A percentile compares a stretch with the other conserved stretches of the same genome.
phyloP scores from a whole-genome alignment of 2,797 vertebrate species.

The Chiroxiphia lanceolata region DNA sequence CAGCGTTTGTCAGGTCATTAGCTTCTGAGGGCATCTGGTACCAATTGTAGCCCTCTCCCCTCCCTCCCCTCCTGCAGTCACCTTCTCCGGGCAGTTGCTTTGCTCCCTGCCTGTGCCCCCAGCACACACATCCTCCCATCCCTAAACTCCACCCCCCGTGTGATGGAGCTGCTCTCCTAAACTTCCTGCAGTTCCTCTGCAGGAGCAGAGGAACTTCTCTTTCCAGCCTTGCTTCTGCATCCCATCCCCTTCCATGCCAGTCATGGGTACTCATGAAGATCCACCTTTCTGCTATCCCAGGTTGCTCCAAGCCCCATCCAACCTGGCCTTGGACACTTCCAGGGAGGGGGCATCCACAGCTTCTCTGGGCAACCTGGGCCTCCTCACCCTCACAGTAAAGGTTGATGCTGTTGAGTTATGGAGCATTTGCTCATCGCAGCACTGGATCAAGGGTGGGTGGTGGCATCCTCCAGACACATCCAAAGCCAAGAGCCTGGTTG shows the following conservation, averaged over 20 bases:
- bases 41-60: constrained; percentile 67
- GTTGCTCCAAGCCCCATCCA: not conserved
- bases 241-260: not conserved
- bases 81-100: not conserved
- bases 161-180: not conserved
- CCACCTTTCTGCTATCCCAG: not conserved
- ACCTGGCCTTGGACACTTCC: not conserved
- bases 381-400: not conserved
- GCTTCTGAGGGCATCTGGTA: constrained; percentile 77
- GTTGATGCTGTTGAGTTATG: rapidly evolving
- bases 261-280: rapidly evolving
- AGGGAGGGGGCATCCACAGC: not conserved
- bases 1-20: constrained; percentile 76
- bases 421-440: rapidly evolving
- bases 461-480: not conserved
- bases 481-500: not conserved
- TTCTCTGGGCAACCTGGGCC: not conserved
- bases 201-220: not conserved
- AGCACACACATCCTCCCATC: not conserved
- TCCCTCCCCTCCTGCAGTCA: constrained; percentile 17
- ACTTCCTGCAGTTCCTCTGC: not conserved
- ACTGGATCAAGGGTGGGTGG: rapidly evolving
- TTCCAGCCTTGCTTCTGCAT: not conserved
- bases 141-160: not conserved
- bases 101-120: not conserved